phyloP scores from a whole-genome alignment of 1,140 invertebrate species.

The Acyrthosiphon pisum region DNA sequence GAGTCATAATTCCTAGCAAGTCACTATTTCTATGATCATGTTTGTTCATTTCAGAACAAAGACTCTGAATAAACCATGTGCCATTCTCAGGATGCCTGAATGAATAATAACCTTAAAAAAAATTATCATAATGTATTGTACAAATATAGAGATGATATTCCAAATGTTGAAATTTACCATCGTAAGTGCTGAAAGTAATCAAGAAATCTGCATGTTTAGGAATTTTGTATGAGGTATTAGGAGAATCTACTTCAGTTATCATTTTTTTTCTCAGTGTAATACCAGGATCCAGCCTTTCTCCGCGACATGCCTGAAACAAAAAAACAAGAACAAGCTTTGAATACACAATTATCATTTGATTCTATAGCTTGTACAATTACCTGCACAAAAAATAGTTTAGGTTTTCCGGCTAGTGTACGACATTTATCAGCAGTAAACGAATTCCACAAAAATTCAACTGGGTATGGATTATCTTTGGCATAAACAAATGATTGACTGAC shows the following conservation, averaged over 20 bases:
- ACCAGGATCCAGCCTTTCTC: constrained; percentile 65
- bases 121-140: constrained; percentile 21
- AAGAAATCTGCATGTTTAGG: constrained; percentile 77
- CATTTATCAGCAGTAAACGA: constrained; percentile 75
- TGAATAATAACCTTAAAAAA: constrained; percentile 70
- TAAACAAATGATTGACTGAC: constrained; percentile 69
- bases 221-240: constrained; percentile 67
- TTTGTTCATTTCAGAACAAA: constrained; percentile 68
- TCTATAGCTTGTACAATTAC: constrained; percentile 60
- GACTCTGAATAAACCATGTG: constrained; percentile 76
- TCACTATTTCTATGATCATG: constrained; percentile 65
- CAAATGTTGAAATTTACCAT: constrained; percentile 66
- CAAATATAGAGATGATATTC: no score
- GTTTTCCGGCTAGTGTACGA: constrained; percentile 74
- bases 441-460: constrained; percentile 70
- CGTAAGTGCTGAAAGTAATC: constrained; percentile 73
- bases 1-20: constrained; percentile 71
- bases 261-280: constrained; percentile 61
- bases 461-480: constrained; percentile 71
- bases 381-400: constrained; percentile 79
- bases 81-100: constrained; percentile 73
- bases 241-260: constrained; percentile 62
- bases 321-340: background rate
- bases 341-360: background rate
- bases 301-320: constrained; percentile 68